Evolutionary conservation across 2,888 invertebrate genomes (phyloP).

Genomic region (Synanthedon myopaeformis): DNA sequence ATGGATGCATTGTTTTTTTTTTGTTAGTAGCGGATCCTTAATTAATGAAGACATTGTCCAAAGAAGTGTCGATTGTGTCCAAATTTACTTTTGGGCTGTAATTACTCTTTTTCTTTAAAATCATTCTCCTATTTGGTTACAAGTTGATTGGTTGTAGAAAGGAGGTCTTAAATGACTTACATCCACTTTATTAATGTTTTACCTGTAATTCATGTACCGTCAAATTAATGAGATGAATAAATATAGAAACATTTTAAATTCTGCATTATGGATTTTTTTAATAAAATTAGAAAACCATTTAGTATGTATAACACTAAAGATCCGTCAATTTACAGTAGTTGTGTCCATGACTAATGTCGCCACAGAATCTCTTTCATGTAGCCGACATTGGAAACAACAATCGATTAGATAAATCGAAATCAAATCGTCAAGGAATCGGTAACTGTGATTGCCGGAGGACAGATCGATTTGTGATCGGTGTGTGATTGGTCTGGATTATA

Average conservation of each 20-base stretch:
- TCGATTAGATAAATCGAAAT: slow-evolving; percentile 40
- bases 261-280: no score
- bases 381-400: slow-evolving; percentile 36
- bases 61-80: slow-evolving; percentile 36
- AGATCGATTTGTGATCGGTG: slow-evolving; percentile 46
- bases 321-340: slow-evolving; percentile 17
- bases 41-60: slow-evolving; percentile 58
- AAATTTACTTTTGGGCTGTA: no score
- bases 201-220: no score
- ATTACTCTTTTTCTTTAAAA: no score
- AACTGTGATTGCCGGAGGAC: slow-evolving; percentile 29
- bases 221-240: no score
- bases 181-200: no score
- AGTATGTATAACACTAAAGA: not conserved
- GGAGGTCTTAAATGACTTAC: no score
- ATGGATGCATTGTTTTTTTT: slow-evolving; percentile 51
- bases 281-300: no score
- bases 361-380: slow-evolving; percentile 31
- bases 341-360: slow-evolving; percentile 46
- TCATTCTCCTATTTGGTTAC: no score
- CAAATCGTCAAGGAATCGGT: slow-evolving; percentile 43
- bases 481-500: slow-evolving; percentile 21
- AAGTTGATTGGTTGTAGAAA: no score
- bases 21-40: slow-evolving; percentile 24
- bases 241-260: no score